Conservation (phyloP, 1,140 invertebrate genomes). For the Bombus superbus region DNA sequence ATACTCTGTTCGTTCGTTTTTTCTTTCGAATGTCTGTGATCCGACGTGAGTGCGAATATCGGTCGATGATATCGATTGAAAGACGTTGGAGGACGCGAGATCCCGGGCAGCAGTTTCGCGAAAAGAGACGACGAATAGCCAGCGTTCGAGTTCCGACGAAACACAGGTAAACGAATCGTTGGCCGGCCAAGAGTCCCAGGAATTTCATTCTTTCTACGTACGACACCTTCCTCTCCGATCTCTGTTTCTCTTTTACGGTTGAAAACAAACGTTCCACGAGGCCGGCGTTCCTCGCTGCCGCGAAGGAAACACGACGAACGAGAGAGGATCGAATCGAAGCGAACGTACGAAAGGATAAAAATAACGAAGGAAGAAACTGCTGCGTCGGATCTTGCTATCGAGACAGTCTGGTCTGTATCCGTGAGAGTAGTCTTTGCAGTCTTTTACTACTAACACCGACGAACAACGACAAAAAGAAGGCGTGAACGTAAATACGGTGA, state of each 20-base stretch:
- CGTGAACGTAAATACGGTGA: neutral
- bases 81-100: slow-evolving; percentile 10
- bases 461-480: slow-evolving; percentile 24
- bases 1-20: neutral
- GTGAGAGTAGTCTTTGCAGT: slow-evolving; percentile 34
- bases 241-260: neutral
- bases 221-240: neutral
- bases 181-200: neutral
- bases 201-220: neutral
- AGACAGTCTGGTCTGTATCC: slow-evolving; percentile 49
- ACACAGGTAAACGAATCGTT: too few relatives aligned
- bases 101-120: slow-evolving; percentile 52
- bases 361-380: slow-evolving; percentile 44
- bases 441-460: slow-evolving; percentile 51
- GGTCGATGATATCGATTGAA: slow-evolving; percentile 2
- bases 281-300: neutral
- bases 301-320: neutral
- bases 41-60: neutral
- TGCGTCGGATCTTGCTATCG: slow-evolving; percentile 46
- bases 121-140: too few relatives aligned
- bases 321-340: too few relatives aligned
- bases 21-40: neutral
- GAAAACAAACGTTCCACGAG: neutral
- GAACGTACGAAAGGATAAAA: neutral
- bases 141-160: too few relatives aligned